Conservation (phyloP, 2,113 vertebrate genomes). For the Nerophis lumbriciformis region DNA sequence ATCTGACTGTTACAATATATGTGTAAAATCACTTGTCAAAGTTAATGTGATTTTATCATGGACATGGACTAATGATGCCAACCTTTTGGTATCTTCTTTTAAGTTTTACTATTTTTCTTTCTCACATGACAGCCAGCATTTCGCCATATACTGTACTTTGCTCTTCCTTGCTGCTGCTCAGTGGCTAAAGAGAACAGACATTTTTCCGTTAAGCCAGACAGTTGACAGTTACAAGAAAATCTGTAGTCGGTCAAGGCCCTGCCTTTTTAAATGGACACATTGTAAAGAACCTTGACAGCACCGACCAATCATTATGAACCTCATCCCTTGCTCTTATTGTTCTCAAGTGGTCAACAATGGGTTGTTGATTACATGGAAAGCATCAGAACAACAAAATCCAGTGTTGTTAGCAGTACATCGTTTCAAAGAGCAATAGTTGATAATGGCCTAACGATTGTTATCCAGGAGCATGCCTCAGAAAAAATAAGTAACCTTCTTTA, state of each 20-base stretch:
- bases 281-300: conserved; percentile 83
- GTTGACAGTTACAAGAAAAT: conserved; percentile 80
- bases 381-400: conserved; percentile 94
- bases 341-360: conserved; percentile 97
- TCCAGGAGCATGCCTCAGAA: conserved; percentile 88
- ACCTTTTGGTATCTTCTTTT: conserved; percentile 19
- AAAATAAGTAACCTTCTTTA: conserved; percentile 95
- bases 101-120: conserved; percentile 16
- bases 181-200: conserved; percentile 46
- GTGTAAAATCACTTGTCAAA: conserved; percentile 7
- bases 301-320: conserved; percentile 93
- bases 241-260: conserved; percentile 84
- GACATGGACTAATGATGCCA: conserved; percentile 3
- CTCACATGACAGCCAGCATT: conserved; percentile 16
- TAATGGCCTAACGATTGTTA: conserved; percentile 99
- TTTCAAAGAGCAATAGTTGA: conserved; percentile 93
- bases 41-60: conserved; percentile 2
- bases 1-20: conserved; percentile 19
- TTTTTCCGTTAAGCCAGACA: not conserved
- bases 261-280: conserved; percentile 86
- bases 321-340: conserved; percentile 88
- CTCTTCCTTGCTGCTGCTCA: conserved; percentile 53
- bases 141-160: conserved; percentile 52
- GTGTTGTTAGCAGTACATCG: conserved; percentile 87
- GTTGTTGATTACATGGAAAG: conserved; percentile 99